These are phyloP conservation scores for Teleopsis dalmanni DNA, from an alignment of 1,140 invertebrate species.

Conservation along the genomic window DNA sequence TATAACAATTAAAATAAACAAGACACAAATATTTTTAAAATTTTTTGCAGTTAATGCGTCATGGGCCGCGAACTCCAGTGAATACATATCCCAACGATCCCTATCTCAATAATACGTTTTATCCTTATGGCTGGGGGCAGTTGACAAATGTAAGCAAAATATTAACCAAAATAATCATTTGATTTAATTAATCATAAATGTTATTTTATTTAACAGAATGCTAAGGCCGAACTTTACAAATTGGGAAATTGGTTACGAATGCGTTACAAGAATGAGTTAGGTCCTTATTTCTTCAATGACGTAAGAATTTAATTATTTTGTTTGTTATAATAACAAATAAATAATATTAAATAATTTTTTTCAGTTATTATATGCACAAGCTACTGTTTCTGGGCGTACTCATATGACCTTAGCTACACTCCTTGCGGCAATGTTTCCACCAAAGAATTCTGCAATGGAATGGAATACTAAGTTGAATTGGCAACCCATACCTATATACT, in stretches of 20 bases:
- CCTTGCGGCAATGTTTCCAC: slow-evolving; percentile 62
- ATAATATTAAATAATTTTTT: slow-evolving; percentile 1
- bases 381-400: slow-evolving; percentile 65
- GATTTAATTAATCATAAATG: neutral
- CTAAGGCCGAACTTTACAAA: slow-evolving; percentile 53
- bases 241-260: slow-evolving; percentile 53
- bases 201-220: slow-evolving; percentile 16
- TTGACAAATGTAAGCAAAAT: slow-evolving; percentile 60
- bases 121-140: slow-evolving; percentile 68
- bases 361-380: slow-evolving; percentile 53
- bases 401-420: slow-evolving; percentile 65
- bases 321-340: neutral
- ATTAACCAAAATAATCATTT: neutral
- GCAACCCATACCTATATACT: slow-evolving; percentile 70
- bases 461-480: slow-evolving; percentile 57
- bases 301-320: slow-evolving; percentile 26
- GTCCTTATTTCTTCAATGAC: slow-evolving; percentile 49
- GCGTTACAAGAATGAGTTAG: slow-evolving; percentile 54
- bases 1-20: too few relatives aligned
- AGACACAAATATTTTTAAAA: neutral
- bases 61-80: slow-evolving; percentile 70
- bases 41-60: slow-evolving; percentile 56
- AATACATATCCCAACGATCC: slow-evolving; percentile 70
- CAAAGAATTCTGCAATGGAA: slow-evolving; percentile 49
- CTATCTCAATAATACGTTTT: slow-evolving; percentile 55